Percentiles rank a stretch among this genome's conserved stretches.
phyloP scores from a whole-genome alignment of 2,888 invertebrate species.

The Euzetes globulus region DNA sequence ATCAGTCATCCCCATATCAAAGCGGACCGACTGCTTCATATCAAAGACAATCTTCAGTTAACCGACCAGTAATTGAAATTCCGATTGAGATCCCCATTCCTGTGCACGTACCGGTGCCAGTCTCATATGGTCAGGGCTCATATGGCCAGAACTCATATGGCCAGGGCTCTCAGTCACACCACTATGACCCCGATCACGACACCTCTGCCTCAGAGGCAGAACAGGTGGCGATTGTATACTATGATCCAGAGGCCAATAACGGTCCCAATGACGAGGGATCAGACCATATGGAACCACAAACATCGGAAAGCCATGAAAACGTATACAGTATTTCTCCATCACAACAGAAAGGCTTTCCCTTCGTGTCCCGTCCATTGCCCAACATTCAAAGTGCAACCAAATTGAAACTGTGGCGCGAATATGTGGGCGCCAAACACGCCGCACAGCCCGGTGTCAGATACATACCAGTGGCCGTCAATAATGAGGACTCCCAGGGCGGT shows the following conservation, averaged over 20 bases:
- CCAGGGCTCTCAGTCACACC: constrained; percentile 1
- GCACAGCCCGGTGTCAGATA: constrained; percentile 34
- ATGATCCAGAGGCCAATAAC: constrained; percentile 31
- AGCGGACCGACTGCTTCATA: constrained; percentile 3
- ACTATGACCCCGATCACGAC: constrained; percentile 22
- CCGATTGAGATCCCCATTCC: constrained; percentile 34
- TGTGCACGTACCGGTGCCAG: constrained; percentile 25
- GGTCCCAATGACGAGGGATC: not conserved
- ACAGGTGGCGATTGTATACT: constrained; percentile 30
- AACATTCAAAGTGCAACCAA: constrained; percentile 26
- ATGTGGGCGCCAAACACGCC: constrained; percentile 34
- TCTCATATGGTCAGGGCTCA: not conserved
- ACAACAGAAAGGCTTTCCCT: not conserved
- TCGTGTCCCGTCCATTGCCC: constrained; percentile 14
- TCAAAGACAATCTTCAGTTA: constrained; percentile 18
- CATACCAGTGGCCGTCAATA: constrained; percentile 19
- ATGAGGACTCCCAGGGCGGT: not conserved
- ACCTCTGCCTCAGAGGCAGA: constrained; percentile 32
- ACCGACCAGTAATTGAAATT: constrained; percentile 31
- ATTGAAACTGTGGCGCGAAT: constrained; percentile 35
- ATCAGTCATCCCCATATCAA: constrained; percentile 13
- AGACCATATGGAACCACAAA: constrained; percentile 31
- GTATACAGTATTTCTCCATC: not conserved
- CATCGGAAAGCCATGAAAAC: constrained; percentile 27
- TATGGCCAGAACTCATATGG: no score